Conservation (phyloP, 2,888 invertebrate species). For the Pandemis heparana region DNA sequence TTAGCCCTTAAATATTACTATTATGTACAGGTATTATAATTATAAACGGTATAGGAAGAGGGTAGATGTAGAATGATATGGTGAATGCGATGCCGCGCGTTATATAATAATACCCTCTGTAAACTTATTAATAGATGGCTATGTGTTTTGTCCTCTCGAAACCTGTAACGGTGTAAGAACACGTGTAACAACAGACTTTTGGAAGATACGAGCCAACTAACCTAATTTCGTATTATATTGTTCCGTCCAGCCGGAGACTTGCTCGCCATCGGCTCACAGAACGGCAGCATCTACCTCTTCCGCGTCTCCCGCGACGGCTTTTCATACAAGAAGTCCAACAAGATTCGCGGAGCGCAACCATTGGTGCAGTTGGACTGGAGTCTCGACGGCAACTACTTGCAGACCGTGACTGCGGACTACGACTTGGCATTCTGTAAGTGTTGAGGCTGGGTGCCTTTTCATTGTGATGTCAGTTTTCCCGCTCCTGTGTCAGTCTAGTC, state of each 20-base stretch:
- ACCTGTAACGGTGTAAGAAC: too few species aligned
- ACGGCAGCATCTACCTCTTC: constrained; percentile 91
- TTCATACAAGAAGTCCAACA: constrained; percentile 95
- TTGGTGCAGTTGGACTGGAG: constrained; percentile 96
- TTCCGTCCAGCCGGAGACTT: constrained; percentile 91
- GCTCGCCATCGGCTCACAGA: constrained; percentile 96
- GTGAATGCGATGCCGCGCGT: too few species aligned
- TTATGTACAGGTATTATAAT: too few species aligned
- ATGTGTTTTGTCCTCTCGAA: too few species aligned
- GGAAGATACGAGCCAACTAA: neutral
- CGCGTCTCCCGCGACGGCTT: constrained; percentile 95
- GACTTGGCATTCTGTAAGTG: constrained; percentile 94
- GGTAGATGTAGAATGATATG: too few species aligned
- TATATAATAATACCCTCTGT: too few species aligned
- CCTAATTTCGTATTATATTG: neutral
- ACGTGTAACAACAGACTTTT: too few species aligned
- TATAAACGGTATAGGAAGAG: too few species aligned
- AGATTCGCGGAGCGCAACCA: constrained; percentile 94
- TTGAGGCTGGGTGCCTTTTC: neutral
- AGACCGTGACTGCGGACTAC: constrained; percentile 95
- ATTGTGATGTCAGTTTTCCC: too few species aligned
- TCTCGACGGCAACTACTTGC: constrained; percentile 93
- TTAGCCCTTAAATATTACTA: too few species aligned
- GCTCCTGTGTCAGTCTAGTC: too few species aligned
- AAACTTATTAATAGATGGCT: too few species aligned